Evolutionary conservation across 1,140 invertebrate genomes (phyloP), one percentile per base, ranked within the genome.

Genomic region (Hylyphantes graminicola): DNA sequence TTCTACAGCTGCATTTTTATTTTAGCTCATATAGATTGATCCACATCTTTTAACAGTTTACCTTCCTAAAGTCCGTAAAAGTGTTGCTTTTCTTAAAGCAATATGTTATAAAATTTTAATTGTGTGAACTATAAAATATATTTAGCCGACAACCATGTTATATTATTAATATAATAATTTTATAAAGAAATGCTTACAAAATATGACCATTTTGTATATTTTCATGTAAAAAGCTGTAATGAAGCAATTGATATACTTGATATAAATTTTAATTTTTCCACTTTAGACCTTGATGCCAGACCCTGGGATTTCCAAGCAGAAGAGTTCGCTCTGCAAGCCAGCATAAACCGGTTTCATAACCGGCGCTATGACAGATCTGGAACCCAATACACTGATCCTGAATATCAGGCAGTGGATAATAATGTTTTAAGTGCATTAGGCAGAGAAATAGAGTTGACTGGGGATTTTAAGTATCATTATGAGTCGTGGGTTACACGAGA

Each of bases 241-340:
- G 35, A 35, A 35, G 35, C 35, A 35, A 35, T 35, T 35, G 5
- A 35, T 2, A 35, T 35, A 35, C 35, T 35, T 35, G 35, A 35
- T 35, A 35, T 35, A 35, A 35, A 35, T 35, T 59, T 13, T 19
- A 12, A 0, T 4, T 81, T 76, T 57, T 78, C 84, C 78, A 87
- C 72, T 89, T 51, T 87, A 94, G 96, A 99, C 92, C 93, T 99
- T 87, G 97, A 99, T 92, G 96, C 97, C 7, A 92, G 96, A 86
- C 97, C 97, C 6, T 99, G 97, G 96, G 98, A 99, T 90, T 99
- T 99, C 89, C 98, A 99, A 92, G 96, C 95, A 50, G 98, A 99
- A 90, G 98, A 99, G 90, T 98, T 96, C 91, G 94, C 96, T 35
- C 90, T 99, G 17, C 92, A 97, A 81, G 94, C 95, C 2, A 96